Percentiles rank a stretch among this genome's conserved stretches.
phyloP scores from a whole-genome alignment of 2,113 vertebrate genomes.

The Cyphomyrus plagiostoma region DNA sequence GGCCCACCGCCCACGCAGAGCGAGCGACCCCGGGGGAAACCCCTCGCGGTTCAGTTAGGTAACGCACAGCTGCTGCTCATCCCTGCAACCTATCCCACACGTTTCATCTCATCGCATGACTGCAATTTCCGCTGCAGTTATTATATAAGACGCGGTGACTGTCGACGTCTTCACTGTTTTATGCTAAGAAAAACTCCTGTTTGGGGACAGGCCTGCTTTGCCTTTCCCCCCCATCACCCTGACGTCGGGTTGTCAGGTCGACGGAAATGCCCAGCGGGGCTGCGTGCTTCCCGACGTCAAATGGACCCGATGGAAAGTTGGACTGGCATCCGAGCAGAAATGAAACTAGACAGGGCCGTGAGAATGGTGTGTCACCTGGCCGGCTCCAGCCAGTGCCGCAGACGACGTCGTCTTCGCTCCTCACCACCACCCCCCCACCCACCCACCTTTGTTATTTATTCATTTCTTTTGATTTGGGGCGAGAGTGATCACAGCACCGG shows the following conservation, averaged over 20 bases:
- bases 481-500: constrained; percentile 87
- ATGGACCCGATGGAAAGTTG: neutral
- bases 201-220: neutral
- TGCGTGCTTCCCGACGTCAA: neutral
- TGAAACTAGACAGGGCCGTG: neutral
- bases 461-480: constrained; percentile 52
- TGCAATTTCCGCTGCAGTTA: constrained; percentile 5
- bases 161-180: neutral
- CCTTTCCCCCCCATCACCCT: neutral
- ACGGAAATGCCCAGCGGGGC: neutral
- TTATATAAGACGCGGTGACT: neutral
- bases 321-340: neutral
- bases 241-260: neutral
- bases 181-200: neutral
- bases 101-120: neutral
- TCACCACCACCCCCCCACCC: neutral
- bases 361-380: neutral
- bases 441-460: constrained; percentile 47
- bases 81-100: neutral
- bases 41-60: neutral
- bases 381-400: neutral
- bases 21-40: neutral
- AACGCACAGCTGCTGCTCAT: neutral
- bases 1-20: neutral
- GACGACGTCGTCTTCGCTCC: neutral